phyloP scores from a whole-genome alignment of 2,797 vertebrate species.

The Sciaenops ocellatus region DNA sequence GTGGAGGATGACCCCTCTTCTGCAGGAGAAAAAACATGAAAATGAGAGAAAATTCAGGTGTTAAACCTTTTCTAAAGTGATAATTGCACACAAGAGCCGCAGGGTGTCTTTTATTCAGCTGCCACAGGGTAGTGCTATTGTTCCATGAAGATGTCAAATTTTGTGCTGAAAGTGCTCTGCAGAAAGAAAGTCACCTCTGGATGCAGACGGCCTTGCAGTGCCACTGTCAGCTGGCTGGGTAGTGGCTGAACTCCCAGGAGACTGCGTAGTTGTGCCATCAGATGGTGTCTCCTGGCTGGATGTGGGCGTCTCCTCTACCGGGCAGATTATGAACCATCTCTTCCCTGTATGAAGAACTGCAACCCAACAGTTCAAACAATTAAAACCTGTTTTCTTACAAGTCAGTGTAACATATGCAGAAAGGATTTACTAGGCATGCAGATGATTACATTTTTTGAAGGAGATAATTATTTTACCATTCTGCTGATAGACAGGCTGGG shows the following conservation, averaged over 20 bases:
- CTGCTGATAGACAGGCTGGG: conserved; percentile 94
- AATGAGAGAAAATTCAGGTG: neutral
- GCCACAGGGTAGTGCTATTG: conserved; percentile 44
- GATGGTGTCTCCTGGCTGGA: conserved; percentile 86
- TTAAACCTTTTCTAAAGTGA: neutral
- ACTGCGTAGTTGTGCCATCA: conserved; percentile 73
- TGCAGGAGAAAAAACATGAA: conserved; percentile 44
- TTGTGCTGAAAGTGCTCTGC: conserved; percentile 21
- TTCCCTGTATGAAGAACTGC: conserved; percentile 97
- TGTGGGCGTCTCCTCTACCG: conserved; percentile 92
- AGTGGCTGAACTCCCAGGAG: conserved; percentile 75
- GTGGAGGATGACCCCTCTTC: conserved; percentile 84
- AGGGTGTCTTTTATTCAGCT: conserved; percentile 12
- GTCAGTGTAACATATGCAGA: neutral
- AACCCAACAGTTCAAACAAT: conserved; percentile 17
- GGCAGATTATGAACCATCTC: conserved; percentile 99
- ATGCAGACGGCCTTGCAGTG: conserved; percentile 73
- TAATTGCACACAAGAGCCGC: neutral
- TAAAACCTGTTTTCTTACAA: neutral
- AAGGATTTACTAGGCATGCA: neutral
- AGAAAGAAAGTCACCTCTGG: conserved; percentile 79
- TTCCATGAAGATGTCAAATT: conserved; percentile 2
- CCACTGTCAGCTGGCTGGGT: conserved; percentile 76
- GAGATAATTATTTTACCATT: conserved; percentile 87
- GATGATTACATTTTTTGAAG: neutral